Percentiles rank a stretch among this genome's conserved stretches.
Evolutionary conservation across 2,797 vertebrate species (phyloP).

Genomic region (Austrolebias charrua): DNA sequence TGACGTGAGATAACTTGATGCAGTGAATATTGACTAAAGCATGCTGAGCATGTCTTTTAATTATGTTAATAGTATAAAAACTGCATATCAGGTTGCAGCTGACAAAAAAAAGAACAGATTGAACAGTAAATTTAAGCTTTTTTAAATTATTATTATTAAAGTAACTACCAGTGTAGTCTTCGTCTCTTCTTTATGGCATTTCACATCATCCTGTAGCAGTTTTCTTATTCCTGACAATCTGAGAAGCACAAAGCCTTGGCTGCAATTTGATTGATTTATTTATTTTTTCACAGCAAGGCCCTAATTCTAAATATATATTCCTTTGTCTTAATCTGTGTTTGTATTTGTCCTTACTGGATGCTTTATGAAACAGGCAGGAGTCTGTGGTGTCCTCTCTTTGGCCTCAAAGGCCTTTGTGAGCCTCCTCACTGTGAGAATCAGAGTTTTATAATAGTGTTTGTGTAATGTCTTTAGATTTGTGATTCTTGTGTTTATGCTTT

Average conservation of each 20-base stretch:
- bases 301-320: not conserved
- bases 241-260: not conserved
- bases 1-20: conserved; percentile 36
- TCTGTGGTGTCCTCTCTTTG: conserved; percentile 19
- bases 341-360: not conserved
- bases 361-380: conserved; percentile 14
- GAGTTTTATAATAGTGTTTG: no score
- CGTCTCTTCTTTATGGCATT: not conserved
- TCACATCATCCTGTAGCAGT: not conserved
- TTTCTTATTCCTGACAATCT: conserved; percentile 9
- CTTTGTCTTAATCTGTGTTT: not conserved
- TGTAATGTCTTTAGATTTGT: no score
- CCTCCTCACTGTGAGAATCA: not conserved
- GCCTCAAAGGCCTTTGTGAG: conserved; percentile 52
- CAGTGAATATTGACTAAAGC: conserved; percentile 5
- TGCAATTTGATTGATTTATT: no score
- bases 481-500: no score
- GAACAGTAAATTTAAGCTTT: not conserved
- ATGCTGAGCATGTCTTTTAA: conserved; percentile 4
- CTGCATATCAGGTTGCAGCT: conserved; percentile 13
- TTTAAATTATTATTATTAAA: not conserved
- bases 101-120: not conserved
- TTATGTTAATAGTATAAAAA: conserved; percentile 16
- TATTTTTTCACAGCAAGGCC: not conserved
- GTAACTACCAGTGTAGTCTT: not conserved